phyloP scores from a whole-genome alignment of 2,113 vertebrate genomes.

The Pterocles gutturalis region DNA sequence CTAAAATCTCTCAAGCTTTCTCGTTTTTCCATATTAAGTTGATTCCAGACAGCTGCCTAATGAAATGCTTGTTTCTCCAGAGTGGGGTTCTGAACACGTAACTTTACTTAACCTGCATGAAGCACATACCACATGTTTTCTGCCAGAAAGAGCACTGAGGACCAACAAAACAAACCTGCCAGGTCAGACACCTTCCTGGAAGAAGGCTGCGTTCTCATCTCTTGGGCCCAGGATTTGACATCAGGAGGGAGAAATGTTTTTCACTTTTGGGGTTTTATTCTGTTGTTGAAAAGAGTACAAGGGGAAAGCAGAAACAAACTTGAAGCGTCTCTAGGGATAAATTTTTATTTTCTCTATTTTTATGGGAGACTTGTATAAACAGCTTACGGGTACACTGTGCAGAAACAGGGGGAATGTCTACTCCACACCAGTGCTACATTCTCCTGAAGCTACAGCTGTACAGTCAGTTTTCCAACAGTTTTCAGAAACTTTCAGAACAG shows the following conservation, averaged over 20 bases:
- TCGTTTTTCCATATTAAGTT: slow-evolving; percentile 1
- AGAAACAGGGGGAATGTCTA: not conserved
- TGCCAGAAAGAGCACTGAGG: slow-evolving; percentile 23
- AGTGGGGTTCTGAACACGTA: slow-evolving; percentile 48
- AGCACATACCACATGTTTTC: not conserved
- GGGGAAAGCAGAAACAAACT: not conserved
- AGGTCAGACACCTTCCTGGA: slow-evolving; percentile 16
- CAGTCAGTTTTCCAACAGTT: no score
- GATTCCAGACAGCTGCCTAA: slow-evolving; percentile 71
- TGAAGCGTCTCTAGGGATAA: not conserved
- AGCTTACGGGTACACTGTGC: not conserved
- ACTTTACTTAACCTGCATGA: not conserved
- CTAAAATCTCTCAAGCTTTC: slow-evolving; percentile 26
- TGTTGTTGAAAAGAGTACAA: not conserved
- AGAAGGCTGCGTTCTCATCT: not conserved
- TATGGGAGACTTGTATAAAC: not conserved
- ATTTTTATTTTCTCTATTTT: not conserved
- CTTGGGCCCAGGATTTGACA: not conserved
- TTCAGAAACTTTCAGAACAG: not conserved
- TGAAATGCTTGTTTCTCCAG: slow-evolving; percentile 71
- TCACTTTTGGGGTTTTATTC: not conserved
- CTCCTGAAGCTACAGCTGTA: not conserved
- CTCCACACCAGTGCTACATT: rapidly evolving
- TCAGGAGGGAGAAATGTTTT: not conserved
- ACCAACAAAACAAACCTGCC: slow-evolving; percentile 9